These are phyloP conservation scores for Mythimna vitellina DNA, from an alignment of 2,888 invertebrate genomes.

Conservation along the genomic window DNA sequence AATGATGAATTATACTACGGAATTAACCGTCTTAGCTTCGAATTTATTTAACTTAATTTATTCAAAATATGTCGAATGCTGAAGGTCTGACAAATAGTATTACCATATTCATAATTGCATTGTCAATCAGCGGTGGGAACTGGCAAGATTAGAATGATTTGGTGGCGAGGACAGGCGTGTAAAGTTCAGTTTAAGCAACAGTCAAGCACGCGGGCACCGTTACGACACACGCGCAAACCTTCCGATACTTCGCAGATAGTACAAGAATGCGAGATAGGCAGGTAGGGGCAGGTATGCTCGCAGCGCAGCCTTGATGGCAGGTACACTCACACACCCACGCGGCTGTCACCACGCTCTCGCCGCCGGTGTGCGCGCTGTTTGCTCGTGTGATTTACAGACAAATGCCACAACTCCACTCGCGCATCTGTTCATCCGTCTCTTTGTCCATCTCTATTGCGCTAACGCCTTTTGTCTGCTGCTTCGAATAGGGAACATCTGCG, in stretches of 20 bases:
- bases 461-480: constrained; percentile 81
- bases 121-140: constrained; percentile 78
- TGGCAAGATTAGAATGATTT: constrained; percentile 73
- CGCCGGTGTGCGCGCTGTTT: constrained; percentile 81
- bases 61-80: constrained; percentile 55
- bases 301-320: constrained; percentile 73
- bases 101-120: constrained; percentile 80
- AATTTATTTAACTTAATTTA: constrained; percentile 47
- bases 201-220: constrained; percentile 78
- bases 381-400: constrained; percentile 88
- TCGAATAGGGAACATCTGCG: constrained; percentile 79
- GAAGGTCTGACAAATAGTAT: constrained; percentile 77
- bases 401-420: constrained; percentile 81
- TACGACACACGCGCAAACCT: constrained; percentile 78
- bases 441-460: constrained; percentile 84
- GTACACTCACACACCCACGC: constrained; percentile 69
- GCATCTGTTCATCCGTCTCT: constrained; percentile 85
- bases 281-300: constrained; percentile 82
- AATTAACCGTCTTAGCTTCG: constrained; percentile 39
- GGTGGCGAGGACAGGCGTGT: constrained; percentile 75
- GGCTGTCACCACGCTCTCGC: constrained; percentile 55
- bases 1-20: constrained; percentile 23
- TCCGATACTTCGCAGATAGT: constrained; percentile 84
- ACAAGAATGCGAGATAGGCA: constrained; percentile 85
- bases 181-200: constrained; percentile 73